Evolutionary conservation across 2,888 invertebrate genomes (phyloP).

Genomic region (Aleiodes alternator): DNA sequence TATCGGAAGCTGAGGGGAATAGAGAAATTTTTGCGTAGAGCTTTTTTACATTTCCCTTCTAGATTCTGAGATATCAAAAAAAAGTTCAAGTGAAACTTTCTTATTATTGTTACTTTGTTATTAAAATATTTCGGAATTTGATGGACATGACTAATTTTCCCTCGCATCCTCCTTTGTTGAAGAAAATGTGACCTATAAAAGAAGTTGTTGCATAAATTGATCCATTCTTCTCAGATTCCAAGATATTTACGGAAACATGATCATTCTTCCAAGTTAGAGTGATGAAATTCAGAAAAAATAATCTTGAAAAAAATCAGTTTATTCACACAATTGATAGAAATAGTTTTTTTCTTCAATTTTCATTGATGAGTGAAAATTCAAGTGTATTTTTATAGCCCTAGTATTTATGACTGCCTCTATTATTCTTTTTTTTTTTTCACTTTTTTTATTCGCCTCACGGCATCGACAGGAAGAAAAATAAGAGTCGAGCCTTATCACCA

Average conservation of each 20-base stretch:
- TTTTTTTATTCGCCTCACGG: neutral
- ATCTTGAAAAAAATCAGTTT: neutral
- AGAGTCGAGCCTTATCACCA: slow-evolving; percentile 64
- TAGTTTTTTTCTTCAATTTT: neutral
- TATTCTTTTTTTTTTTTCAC: neutral
- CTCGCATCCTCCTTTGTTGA: too few relatives aligned
- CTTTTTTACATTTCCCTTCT: too few relatives aligned
- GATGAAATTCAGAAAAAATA: neutral
- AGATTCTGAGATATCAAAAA: too few relatives aligned
- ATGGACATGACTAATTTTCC: neutral
- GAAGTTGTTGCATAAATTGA: neutral
- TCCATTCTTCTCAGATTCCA: neutral
- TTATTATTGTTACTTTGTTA: too few relatives aligned
- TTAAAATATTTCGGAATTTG: neutral
- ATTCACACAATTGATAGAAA: neutral
- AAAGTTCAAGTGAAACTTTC: too few relatives aligned
- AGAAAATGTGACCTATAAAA: too few relatives aligned
- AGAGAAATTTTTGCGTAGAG: too few relatives aligned
- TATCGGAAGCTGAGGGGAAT: too few relatives aligned
- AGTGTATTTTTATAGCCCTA: slow-evolving; percentile 5
- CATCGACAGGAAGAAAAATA: slow-evolving; percentile 52
- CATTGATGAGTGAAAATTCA: slow-evolving; percentile 18
- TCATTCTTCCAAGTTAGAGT: neutral
- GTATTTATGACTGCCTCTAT: slow-evolving; percentile 37
- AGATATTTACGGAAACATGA: neutral